Evolutionary conservation across 2,797 vertebrate species (phyloP), one percentile per base, ranked within the genome.

Genomic region (Coracias cyanogaster): DNA sequence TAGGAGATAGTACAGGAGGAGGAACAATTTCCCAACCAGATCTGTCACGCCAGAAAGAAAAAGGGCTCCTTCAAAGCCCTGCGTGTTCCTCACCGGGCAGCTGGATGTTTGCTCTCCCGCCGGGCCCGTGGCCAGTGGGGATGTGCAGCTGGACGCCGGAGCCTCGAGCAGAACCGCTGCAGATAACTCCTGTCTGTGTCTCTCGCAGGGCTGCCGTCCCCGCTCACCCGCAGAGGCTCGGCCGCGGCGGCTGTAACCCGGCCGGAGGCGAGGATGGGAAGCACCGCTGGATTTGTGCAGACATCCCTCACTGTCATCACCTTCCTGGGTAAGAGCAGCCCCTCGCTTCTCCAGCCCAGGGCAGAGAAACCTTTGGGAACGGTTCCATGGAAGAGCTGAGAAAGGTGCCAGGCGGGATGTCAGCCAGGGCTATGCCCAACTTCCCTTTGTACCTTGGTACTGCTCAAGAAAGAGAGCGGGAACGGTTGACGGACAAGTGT

Each of bases 271-370:
- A 76, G 87, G 94, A 98, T 98, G 98, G 93, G 94, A 88, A 28
- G 64, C 8, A 3, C 60, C 5, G 4, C n/a, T 16, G 91, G 95
- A 81, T 55, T 94, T 69, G 21, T 97, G 61, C 33, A 29, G 70
- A 1, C 77, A 0, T 52, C 93, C 8, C 45, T 90, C 14, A 48
- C 66, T 13, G 4, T 97, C 3, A 1, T 89, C 76, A 45, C 77
- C 62, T 90, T 83, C 20, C 86, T 97, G 93, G 98, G 98, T 98
- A 97, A 98, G 98, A 95, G 52, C 58, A 54, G 26, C 54, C 4
- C 26, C 70, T 15, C 12, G 19, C 22, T 61, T 26, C 41, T 22
- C 43, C 4, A 0, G 19, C 9, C 11, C 2, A 3, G 16, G 11
- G 64, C 22, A 46, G 45, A 46, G 45, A 43, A 43, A 43, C 41